Evolutionary conservation across 2,888 invertebrate genomes (phyloP), one percentile per base, ranked within the genome.

Genomic region (Eledone cirrhosa): DNA sequence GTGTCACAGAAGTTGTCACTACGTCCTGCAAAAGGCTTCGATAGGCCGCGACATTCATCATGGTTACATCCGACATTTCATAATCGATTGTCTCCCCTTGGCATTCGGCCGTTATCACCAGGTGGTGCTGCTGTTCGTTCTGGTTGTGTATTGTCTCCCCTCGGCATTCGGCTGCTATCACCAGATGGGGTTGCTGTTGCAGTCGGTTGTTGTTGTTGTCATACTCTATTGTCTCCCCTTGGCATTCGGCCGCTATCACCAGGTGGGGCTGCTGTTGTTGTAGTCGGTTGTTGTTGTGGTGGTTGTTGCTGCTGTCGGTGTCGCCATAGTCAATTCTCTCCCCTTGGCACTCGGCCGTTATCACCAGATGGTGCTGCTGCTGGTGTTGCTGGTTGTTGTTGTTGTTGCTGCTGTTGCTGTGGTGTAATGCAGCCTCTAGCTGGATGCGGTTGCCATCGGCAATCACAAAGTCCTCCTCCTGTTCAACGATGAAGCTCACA

Each of bases 41-140:
- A 48, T 85, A 86, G 5, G 83, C 81, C n/a, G n/a, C n/a, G 8
- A 83, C 82, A 78, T 84, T 86, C 53, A 81, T 67, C 78, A 85
- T 84, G 2, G 84, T 82, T 11, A 87, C 83, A 65, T 87, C 86
- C 1, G 86, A 80, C 74, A 86, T 85, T 77, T 87, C 86, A 47
- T 87, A 88, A 69, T 86, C 86, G 33, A 86, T 82, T 19, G 85
- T 78, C 78, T 82, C 84, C 8, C 85, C 86, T n/a, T 84, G 84
- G 16, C 78, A 80, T 67, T 87, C 87, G 1, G 85, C 84, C 16
- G 86, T 83, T 41, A 86, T 86, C n/a, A 86, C 85, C 13, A 86
- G 80, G 48, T 85, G 84, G n/a, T n/a, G n/a, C n/a, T n/a, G n/a
- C n/a, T n/a, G n/a, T n/a, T n/a, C n/a, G n/a, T n/a, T n/a, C n/a